A percentile compares a stretch with the other conserved stretches of the same genome.
Conservation (phyloP, 1,140 invertebrate genomes). For the Listronotus oregonensis region DNA sequence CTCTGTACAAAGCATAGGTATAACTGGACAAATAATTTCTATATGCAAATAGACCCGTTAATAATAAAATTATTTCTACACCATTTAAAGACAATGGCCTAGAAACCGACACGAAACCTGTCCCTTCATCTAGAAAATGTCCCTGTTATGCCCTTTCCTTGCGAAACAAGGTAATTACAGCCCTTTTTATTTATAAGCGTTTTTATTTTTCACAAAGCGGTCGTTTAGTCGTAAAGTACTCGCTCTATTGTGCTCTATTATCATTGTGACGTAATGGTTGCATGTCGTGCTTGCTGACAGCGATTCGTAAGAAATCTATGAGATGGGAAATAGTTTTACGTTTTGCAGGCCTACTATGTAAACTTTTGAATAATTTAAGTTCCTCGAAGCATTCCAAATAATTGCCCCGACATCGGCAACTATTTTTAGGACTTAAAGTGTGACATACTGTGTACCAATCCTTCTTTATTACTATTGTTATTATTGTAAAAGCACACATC, state of each 20-base stretch:
- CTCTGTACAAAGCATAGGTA: no score
- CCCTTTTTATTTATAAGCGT: slow-evolving; percentile 7
- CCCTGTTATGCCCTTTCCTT: slow-evolving; percentile 1
- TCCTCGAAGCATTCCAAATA: no score
- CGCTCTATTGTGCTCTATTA: neutral
- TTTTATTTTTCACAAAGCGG: slow-evolving; percentile 13
- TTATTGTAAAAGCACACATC: no score
- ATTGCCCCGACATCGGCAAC: no score
- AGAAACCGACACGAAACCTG: slow-evolving; percentile 2
- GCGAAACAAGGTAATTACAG: slow-evolving; percentile 8
- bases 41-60: no score
- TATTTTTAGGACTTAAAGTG: no score
- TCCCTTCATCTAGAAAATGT: slow-evolving; percentile 1
- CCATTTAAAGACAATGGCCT: slow-evolving; percentile 12
- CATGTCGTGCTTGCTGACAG: slow-evolving; percentile 11
- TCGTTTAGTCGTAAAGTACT: slow-evolving; percentile 19
- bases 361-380: slow-evolving; percentile 3
- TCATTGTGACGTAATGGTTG: slow-evolving; percentile 16
- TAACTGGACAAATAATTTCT: no score
- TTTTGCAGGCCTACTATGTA: no score
- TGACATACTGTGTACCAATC: no score
- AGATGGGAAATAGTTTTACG: no score
- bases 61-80: slow-evolving; percentile 15
- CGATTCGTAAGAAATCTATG: no score
- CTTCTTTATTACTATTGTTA: no score